A percentile compares a stretch with the other conserved stretches of the same genome.
These are phyloP conservation scores for Notoglanidium macrostoma DNA, from an alignment of 2,797 vertebrate genomes.

Conservation along the genomic window DNA sequence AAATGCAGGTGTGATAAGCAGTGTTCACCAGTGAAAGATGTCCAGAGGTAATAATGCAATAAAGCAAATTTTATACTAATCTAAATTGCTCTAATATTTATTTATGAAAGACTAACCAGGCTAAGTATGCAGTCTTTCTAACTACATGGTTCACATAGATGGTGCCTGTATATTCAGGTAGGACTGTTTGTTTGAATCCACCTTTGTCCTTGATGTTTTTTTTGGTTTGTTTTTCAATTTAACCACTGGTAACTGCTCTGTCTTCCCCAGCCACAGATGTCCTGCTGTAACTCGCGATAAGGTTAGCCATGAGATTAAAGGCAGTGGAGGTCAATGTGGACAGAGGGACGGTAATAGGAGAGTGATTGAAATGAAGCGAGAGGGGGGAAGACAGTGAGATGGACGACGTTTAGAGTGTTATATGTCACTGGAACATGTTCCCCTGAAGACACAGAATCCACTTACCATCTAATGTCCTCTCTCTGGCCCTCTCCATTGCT, in stretches of 20 bases:
- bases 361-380: conserved; percentile 42
- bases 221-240: neutral
- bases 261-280: conserved; percentile 20
- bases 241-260: neutral
- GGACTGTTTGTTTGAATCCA: neutral
- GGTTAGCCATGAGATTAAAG: conserved; percentile 37
- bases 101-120: neutral
- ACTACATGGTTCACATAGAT: neutral
- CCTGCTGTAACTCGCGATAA: conserved; percentile 23
- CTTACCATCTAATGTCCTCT: conserved; percentile 58
- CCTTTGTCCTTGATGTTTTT: neutral
- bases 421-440: conserved; percentile 51
- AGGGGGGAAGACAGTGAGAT: conserved; percentile 37
- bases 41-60: neutral
- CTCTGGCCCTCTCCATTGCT: conserved; percentile 15
- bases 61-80: neutral
- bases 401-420: conserved; percentile 50
- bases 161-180: neutral
- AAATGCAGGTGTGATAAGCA: neutral
- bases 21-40: neutral
- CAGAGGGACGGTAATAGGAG: conserved; percentile 49
- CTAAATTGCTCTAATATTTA: neutral
- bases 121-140: neutral
- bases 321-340: conserved; percentile 43
- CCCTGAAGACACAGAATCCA: conserved; percentile 54